phyloP scores from a whole-genome alignment of 2,113 vertebrate species.

The Vulpes lagopus region DNA sequence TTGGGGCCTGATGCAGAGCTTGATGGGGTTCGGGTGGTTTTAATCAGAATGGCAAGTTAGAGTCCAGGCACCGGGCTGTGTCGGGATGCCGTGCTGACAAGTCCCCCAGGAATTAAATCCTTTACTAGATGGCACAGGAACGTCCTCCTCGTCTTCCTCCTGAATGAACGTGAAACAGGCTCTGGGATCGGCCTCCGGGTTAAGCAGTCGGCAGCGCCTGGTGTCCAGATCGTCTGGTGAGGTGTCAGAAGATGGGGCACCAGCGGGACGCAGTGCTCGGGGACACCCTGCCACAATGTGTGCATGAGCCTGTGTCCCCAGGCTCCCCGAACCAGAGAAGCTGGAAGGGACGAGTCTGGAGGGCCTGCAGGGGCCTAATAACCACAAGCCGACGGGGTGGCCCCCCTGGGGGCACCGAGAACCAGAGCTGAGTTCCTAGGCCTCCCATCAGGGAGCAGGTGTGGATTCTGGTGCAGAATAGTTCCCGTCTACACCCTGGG shows the following conservation, averaged over 20 bases:
- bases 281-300: neutral
- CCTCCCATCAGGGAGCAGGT: neutral
- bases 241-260: constrained; percentile 34
- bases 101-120: constrained; percentile 81
- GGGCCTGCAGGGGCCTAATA: neutral
- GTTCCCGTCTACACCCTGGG: neutral
- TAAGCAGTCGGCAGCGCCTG: constrained; percentile 72
- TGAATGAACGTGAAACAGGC: constrained; percentile 86
- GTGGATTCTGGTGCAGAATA: neutral
- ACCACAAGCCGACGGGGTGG: accelerated
- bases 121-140: constrained; percentile 80
- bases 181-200: constrained; percentile 74
- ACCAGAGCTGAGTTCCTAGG: neutral
- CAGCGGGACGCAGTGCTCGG: neutral
- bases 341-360: accelerated
- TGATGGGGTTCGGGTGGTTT: neutral
- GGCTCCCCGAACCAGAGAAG: neutral
- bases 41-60: constrained; percentile 34
- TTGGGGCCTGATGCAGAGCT: accelerated
- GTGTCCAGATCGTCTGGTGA: constrained; percentile 54
- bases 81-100: constrained; percentile 54
- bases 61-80: constrained; percentile 38
- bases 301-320: neutral
- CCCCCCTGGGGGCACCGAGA: neutral
- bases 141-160: constrained; percentile 80